Percentiles rank a stretch among this genome's conserved stretches.
Evolutionary conservation across 53 echinoderm and acorn worm genomes (phyloP).

Genomic region (Echinarachnius parma): DNA sequence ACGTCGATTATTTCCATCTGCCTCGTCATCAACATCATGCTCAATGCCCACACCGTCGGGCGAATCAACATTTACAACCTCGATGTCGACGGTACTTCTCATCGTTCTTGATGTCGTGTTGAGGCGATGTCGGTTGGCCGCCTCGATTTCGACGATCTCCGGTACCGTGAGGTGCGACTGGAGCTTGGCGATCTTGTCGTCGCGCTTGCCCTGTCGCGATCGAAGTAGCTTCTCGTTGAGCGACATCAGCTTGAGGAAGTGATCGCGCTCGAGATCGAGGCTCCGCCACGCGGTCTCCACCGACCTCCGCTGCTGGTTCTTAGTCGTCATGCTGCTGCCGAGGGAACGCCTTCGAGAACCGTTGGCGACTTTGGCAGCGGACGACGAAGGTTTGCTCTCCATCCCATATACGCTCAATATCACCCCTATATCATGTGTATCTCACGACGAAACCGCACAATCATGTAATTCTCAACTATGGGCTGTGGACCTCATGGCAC

Average conservation of each 20-base stretch:
- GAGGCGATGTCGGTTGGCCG: background rate
- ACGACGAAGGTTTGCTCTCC: background rate
- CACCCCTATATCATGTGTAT: no score
- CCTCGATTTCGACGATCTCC: conserved; percentile 21
- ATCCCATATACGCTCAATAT: no score
- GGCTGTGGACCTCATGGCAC: background rate
- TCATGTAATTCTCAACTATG: background rate
- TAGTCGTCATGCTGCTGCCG: conserved; percentile 19
- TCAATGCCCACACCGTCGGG: background rate
- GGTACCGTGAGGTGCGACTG: conserved; percentile 53
- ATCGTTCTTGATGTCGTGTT: background rate
- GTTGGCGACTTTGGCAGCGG: conserved; percentile 17
- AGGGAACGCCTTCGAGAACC: background rate
- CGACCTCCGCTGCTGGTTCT: conserved; percentile 30
- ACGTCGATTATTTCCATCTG: background rate
- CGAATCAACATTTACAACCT: background rate
- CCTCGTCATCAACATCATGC: background rate
- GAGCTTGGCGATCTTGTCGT: conserved; percentile 40
- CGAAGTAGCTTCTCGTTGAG: conserved; percentile 39
- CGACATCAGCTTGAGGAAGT: conserved; percentile 44
- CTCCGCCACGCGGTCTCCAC: conserved; percentile 19
- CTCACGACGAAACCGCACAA: no score
- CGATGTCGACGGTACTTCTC: background rate
- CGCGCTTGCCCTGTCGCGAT: conserved; percentile 18
- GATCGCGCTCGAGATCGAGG: conserved; percentile 38